A percentile compares a stretch with the other conserved stretches of the same genome.
Conservation (phyloP, 2,888 invertebrate species). For the Trichacis sp. region DNA sequence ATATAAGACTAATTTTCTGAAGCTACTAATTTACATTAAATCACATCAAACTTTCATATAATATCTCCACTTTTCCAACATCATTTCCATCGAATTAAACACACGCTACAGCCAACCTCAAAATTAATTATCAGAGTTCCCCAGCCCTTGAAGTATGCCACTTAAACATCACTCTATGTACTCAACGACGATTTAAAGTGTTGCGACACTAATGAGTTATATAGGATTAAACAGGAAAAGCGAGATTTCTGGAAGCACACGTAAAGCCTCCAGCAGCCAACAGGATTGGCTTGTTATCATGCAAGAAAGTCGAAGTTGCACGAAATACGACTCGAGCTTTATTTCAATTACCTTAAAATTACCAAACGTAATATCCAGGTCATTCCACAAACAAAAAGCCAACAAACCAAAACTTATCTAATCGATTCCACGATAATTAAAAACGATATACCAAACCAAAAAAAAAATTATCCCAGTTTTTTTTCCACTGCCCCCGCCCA, state of each 20-base stretch:
- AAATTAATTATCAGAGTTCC: slow-evolving; percentile 1
- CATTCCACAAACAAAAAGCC: no score
- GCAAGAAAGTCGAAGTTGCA: not conserved
- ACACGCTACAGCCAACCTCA: not conserved
- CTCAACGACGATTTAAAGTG: not conserved
- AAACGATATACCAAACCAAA: not conserved
- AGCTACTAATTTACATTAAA: no score
- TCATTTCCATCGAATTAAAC: no score
- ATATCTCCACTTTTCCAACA: no score
- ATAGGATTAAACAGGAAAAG: not conserved
- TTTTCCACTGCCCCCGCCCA: slow-evolving; percentile 5
- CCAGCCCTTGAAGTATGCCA: not conserved
- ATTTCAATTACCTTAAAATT: not conserved
- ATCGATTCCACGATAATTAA: not conserved
- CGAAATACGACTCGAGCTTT: not conserved
- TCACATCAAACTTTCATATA: no score
- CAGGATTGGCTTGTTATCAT: not conserved
- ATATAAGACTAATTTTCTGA: no score
- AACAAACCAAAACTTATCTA: no score
- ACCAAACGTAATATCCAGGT: not conserved
- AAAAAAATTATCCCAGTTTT: not conserved
- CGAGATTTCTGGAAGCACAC: not conserved
- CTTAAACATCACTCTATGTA: not conserved
- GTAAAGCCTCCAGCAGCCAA: not conserved
- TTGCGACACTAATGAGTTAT: slow-evolving; percentile 4